Evolutionary conservation across 2,888 invertebrate genomes (phyloP), one percentile per base, ranked within the genome.

Genomic region (Plagodis pulveraria): DNA sequence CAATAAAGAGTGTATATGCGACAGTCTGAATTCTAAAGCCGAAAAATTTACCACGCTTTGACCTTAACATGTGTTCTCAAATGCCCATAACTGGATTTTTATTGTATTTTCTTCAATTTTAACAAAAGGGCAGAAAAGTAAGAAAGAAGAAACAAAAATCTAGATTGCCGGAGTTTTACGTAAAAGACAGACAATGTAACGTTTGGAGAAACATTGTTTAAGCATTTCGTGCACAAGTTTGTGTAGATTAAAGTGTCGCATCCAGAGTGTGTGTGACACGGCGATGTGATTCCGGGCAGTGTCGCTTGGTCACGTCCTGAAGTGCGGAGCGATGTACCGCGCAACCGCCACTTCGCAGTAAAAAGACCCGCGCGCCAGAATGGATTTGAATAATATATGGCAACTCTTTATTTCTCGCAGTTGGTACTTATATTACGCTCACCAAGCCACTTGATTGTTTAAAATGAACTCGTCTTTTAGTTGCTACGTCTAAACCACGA

Each of bases 321-420:
- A 91, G 91, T 91, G 91, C 91, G 86, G 90, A 90, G 86, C 86
- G 89, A 78, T 91, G 91, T 91, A 87, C 82, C 84, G 79, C 84
- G 83, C 84, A 82, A 87, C 90, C 89, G 77, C 88, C 84, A 84
- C 88, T 88, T 83, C 78, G 77, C 81, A 82, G 84, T 82, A 87
- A 90, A 91, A 91, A 89, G 86, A 86, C 80, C 82, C 80, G 77
- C 78, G 75, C 81, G 75, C 81, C 79, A 77, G 78, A 83, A 83
- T 79, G 83, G 78, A 87, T 89, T 89, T 88, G 84, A 89, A 90
- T 90, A 89, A 89, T 87, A 86, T 87, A 89, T 84, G 78, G 78
- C 78, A 80, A 84, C 83, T 86, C 84, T 87, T 87, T 84, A 84
- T 84, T 86, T 84, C 80, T 70, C 74, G 53, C 66, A 57, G 60